Conservation (phyloP, 2,797 vertebrate species). For the Peromyscus melanophrys region DNA sequence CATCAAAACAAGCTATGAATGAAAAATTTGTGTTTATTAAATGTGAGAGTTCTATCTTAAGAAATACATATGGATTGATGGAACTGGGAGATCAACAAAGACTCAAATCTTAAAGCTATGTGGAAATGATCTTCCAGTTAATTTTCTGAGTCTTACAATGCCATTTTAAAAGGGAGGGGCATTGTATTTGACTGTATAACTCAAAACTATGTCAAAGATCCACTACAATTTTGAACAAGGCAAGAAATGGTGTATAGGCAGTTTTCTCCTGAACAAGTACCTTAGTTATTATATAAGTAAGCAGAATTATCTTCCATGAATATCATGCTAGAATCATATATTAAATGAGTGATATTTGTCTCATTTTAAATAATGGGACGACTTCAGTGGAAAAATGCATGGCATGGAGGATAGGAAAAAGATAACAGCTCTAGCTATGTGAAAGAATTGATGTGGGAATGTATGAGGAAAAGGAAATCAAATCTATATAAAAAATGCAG, state of each 20-base stretch:
- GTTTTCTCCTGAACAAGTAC: conserved; percentile 34
- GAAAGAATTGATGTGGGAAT: neutral
- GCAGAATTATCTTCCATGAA: conserved; percentile 31
- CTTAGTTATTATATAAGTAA: conserved; percentile 19
- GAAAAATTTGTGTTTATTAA: neutral
- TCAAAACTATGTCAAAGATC: conserved; percentile 11
- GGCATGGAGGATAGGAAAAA: neutral
- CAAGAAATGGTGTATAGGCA: neutral
- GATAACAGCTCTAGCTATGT: neutral
- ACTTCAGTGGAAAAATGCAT: neutral
- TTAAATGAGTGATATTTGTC: neutral
- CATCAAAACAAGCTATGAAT: neutral
- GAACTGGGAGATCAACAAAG: neutral
- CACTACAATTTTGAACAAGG: neutral
- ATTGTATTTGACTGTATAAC: neutral
- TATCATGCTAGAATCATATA: neutral
- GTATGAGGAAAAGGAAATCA: conserved; percentile 18
- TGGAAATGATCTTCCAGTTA: conserved; percentile 23
- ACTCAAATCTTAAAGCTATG: neutral
- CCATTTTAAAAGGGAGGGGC: neutral
- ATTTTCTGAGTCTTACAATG: conserved; percentile 48
- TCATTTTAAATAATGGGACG: neutral
- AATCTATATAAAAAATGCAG: neutral
- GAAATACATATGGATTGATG: neutral
- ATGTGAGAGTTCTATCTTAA: conserved; percentile 23